Conservation (phyloP, 2,113 vertebrate genomes). For the Desmodus rotundus region DNA sequence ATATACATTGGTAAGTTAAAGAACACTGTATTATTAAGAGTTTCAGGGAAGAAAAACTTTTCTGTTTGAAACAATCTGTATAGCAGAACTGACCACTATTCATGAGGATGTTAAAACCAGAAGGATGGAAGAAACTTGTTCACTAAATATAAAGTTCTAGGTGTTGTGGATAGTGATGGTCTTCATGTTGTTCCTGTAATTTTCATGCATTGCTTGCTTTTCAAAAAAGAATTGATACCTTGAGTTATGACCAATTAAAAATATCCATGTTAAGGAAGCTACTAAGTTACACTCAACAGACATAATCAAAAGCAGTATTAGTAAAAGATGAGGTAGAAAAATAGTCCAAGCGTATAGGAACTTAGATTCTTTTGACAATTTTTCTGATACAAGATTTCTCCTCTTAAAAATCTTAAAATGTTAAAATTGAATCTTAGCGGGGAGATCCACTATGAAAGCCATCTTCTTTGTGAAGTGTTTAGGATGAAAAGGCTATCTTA, state of each 20-base stretch:
- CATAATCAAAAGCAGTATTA: not conserved
- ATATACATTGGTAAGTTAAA: not conserved
- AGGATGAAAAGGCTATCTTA: not conserved
- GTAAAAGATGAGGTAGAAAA: not conserved
- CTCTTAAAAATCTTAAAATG: not conserved
- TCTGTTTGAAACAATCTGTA: not conserved
- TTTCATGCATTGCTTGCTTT: not conserved
- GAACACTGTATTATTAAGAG: not conserved
- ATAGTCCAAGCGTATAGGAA: not conserved
- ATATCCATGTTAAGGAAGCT: not conserved
- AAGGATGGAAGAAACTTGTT: not conserved
- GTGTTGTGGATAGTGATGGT: not conserved
- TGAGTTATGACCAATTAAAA: not conserved
- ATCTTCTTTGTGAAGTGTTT: not conserved
- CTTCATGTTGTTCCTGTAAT: not conserved
- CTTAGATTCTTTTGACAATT: not conserved
- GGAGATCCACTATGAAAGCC: not conserved
- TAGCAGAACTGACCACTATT: not conserved
- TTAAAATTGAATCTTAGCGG: not conserved
- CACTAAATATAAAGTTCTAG: not conserved
- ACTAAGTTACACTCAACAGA: not conserved
- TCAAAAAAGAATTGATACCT: not conserved
- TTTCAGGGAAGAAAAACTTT: not conserved
- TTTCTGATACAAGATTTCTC: not conserved
- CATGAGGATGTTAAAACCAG: not conserved